These are phyloP conservation scores for Planiliza haematocheilus DNA, from an alignment of 2,113 vertebrate genomes.

Conservation along the genomic window DNA sequence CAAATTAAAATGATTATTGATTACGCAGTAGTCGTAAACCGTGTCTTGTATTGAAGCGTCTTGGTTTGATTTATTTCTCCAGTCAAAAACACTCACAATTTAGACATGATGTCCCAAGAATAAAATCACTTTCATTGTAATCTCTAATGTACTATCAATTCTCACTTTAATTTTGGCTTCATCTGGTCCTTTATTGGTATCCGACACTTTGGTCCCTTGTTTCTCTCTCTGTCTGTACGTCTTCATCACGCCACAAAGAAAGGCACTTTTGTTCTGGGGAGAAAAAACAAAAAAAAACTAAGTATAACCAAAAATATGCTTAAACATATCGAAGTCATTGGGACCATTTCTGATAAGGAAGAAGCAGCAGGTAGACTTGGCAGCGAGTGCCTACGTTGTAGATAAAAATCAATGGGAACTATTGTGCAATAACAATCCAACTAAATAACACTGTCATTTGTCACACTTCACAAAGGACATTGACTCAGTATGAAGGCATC, in stretches of 20 bases:
- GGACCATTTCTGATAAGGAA: background rate
- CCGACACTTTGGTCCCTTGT: slow-evolving; percentile 99
- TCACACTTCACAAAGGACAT: background rate
- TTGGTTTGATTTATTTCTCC: too few species aligned
- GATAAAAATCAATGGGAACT: background rate
- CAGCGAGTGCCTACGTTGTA: background rate
- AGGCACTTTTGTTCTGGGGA: slow-evolving; percentile 99
- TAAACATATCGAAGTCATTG: background rate
- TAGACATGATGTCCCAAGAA: background rate
- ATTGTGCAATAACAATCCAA: slow-evolving; percentile 6
- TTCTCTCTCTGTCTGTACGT: slow-evolving; percentile 99
- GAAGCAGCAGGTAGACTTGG: background rate
- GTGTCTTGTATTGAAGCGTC: background rate
- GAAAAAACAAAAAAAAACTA: background rate
- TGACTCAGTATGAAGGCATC: background rate
- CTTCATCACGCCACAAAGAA: slow-evolving; percentile 99
- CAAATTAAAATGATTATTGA: background rate
- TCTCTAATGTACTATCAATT: background rate
- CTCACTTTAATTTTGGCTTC: slow-evolving; percentile 99
- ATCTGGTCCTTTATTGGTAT: slow-evolving; percentile 99
- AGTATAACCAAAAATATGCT: slow-evolving; percentile 1
- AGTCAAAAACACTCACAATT: background rate
- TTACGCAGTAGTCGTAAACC: background rate
- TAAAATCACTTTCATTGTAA: background rate
- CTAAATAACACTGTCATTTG: background rate